Evolutionary conservation across 2,888 invertebrate species (phyloP).

Genomic region (Cosmia pyralina): DNA sequence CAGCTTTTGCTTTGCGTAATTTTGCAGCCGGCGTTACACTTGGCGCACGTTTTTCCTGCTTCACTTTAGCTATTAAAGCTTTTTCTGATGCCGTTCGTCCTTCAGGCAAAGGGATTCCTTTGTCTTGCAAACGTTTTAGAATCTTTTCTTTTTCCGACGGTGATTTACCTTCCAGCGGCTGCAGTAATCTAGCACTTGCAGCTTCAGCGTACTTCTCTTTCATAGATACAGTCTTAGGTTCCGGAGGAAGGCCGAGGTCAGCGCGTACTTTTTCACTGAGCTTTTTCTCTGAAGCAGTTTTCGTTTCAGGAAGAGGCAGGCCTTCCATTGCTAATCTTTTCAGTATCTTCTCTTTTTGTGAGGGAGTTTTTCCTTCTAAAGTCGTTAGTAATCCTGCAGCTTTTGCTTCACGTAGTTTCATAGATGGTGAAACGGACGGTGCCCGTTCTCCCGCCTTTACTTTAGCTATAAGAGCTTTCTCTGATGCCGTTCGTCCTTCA

Average conservation of each 20-base stretch:
- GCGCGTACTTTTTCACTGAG: not conserved
- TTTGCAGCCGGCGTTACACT: no score
- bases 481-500: conserved; percentile 6
- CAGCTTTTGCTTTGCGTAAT: no score
- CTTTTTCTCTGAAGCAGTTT: conserved; percentile 43
- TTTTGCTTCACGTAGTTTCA: not conserved
- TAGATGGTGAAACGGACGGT: not conserved
- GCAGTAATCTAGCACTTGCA: no score
- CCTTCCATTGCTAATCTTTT: conserved; percentile 44
- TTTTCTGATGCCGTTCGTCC: no score
- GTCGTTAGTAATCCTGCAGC: no score
- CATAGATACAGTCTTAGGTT: not conserved
- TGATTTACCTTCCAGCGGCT: no score
- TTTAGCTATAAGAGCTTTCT: conserved; percentile 8
- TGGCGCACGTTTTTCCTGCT: no score
- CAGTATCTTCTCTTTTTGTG: conserved; percentile 46
- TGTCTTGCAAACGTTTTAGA: no score
- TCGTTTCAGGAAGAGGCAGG: conserved; percentile 42
- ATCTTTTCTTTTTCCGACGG: no score
- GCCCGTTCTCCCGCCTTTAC: not conserved
- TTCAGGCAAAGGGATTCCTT: no score
- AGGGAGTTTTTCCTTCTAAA: conserved; percentile 30
- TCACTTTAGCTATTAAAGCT: no score
- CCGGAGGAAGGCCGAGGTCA: not conserved
- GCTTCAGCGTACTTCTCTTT: not conserved